A percentile compares a stretch with the other conserved stretches of the same genome.
phyloP scores from a whole-genome alignment of 2,113 vertebrate genomes.

The Calyptomena viridis region DNA sequence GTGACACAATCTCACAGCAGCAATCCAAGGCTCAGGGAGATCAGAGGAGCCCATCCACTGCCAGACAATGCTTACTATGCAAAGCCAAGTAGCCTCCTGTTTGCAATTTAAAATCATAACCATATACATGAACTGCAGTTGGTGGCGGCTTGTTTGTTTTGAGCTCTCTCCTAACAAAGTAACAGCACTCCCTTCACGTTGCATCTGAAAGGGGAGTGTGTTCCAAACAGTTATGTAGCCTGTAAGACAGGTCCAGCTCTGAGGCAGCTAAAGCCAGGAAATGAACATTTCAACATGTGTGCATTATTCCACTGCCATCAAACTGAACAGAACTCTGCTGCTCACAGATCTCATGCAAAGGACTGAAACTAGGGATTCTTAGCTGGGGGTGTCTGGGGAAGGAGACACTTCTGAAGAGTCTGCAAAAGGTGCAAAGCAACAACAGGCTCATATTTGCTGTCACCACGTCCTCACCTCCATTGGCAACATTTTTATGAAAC shows the following conservation, averaged over 20 bases:
- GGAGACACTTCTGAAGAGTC: neutral
- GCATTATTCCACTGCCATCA: neutral
- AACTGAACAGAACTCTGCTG: neutral
- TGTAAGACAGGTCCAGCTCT: neutral
- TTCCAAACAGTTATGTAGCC: neutral
- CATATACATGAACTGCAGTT: conserved; percentile 21
- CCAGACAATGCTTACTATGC: conserved; percentile 52
- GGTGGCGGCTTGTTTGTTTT: conserved; percentile 14
- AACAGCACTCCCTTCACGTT: neutral
- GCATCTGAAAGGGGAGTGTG: neutral
- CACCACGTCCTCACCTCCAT: neutral
- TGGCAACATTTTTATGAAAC: neutral
- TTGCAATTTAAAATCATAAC: conserved; percentile 52
- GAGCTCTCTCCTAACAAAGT: neutral
- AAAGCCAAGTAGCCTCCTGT: conserved; percentile 59
- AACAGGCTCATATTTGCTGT: neutral
- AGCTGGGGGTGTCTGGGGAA: neutral
- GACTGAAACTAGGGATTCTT: neutral
- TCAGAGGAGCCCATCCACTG: conserved; percentile 46
- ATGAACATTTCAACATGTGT: neutral
- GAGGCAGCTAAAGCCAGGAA: neutral
- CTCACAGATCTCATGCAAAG: neutral
- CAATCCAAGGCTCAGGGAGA: conserved; percentile 60
- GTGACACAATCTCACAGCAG: conserved; percentile 66
- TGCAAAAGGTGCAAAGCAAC: neutral